Conservation (phyloP, 2,797 vertebrate species). For the Platyrinchus mystaceus region DNA sequence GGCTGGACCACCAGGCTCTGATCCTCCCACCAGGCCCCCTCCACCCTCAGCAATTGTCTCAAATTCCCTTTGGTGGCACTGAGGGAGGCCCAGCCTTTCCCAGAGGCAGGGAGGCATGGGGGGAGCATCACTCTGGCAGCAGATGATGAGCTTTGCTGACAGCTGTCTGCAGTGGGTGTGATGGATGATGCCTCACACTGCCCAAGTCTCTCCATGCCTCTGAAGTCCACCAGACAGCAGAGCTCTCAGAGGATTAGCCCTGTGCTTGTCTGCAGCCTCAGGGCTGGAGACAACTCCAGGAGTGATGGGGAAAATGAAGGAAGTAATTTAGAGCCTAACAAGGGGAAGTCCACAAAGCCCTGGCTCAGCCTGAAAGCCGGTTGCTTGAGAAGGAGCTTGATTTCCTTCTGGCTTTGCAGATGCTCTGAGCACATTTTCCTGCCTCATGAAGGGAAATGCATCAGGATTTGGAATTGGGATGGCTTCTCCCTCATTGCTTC, state of each 20-base stretch:
- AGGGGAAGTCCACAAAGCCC: background rate
- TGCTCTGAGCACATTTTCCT: background rate
- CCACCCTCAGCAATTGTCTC: background rate
- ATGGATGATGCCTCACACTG: background rate
- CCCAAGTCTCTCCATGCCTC: background rate
- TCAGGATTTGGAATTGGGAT: accelerated
- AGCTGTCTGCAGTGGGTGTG: background rate
- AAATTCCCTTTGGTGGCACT: accelerated
- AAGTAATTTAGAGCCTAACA: slow-evolving; percentile 14
- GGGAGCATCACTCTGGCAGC: background rate
- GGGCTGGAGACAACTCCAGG: background rate
- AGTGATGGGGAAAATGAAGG: background rate
- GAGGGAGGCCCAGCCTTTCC: background rate
- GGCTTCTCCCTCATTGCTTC: background rate
- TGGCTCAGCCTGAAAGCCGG: background rate
- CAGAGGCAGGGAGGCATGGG: background rate
- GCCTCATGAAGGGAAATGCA: accelerated
- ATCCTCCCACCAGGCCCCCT: background rate
- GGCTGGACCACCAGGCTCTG: accelerated
- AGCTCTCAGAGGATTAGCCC: background rate
- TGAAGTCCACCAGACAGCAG: background rate
- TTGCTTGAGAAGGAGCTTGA: background rate
- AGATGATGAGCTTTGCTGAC: background rate
- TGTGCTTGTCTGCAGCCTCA: accelerated
- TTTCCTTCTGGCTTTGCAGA: background rate